Evolutionary conservation across 2,797 vertebrate species (phyloP).

Genomic region (Vipera latastei): DNA sequence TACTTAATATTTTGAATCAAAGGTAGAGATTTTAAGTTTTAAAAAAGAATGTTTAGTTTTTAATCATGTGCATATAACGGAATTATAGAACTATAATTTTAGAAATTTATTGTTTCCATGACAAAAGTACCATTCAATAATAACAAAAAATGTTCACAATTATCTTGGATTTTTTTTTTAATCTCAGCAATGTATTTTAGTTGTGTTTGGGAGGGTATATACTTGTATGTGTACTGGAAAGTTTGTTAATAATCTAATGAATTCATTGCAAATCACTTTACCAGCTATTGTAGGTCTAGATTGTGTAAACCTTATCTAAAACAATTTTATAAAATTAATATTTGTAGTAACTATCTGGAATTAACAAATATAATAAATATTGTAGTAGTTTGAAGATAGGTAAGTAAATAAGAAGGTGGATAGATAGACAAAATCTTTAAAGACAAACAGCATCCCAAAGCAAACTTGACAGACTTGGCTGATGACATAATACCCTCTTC

Average conservation of each 20-base stretch:
- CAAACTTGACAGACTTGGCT: conserved; percentile 68
- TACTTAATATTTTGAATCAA: background rate
- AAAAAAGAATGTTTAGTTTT: background rate
- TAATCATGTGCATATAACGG: background rate
- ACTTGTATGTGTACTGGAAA: background rate
- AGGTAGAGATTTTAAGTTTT: background rate
- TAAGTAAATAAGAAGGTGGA: conserved; percentile 17
- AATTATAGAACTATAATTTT: background rate
- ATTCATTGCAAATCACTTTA: background rate
- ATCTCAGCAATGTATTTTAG: background rate
- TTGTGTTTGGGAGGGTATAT: rapidly evolving
- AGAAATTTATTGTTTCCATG: background rate
- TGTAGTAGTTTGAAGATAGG: conserved; percentile 28
- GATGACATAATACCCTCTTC: conserved; percentile 69
- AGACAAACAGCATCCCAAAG: conserved; percentile 56
- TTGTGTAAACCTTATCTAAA: background rate
- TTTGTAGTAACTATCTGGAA: background rate
- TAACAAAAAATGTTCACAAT: background rate
- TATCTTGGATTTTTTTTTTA: background rate
- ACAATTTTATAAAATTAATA: background rate
- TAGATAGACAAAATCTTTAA: conserved; percentile 56
- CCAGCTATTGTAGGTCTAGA: background rate
- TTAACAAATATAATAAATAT: conserved; percentile 44
- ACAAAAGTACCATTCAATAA: background rate
- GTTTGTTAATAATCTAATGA: background rate